Conservation (phyloP, 2,888 invertebrate genomes). For the Drosophila cognata region DNA sequence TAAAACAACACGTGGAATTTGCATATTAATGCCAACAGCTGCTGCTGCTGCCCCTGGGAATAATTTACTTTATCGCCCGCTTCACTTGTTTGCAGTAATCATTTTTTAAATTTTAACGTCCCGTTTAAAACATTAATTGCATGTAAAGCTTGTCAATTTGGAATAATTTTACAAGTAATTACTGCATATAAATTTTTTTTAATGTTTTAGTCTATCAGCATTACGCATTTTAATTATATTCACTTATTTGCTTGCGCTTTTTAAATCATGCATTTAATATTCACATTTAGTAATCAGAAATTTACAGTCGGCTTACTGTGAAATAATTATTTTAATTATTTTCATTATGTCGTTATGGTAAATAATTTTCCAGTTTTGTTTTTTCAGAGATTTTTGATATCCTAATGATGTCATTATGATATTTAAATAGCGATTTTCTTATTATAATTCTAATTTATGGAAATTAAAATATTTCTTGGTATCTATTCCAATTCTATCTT, state of each 20-base stretch:
- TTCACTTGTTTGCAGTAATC: constrained; percentile 16
- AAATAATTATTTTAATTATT: constrained; percentile 1
- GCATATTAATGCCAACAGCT: constrained; percentile 58
- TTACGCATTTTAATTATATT: background rate
- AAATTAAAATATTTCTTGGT: background rate
- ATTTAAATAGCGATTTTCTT: background rate
- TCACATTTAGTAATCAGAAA: constrained; percentile 3
- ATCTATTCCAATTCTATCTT: background rate
- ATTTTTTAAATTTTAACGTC: background rate
- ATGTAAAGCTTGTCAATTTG: background rate
- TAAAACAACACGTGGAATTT: constrained; percentile 74
- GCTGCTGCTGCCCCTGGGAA: constrained; percentile 21
- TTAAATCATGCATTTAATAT: background rate
- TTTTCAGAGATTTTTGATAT: background rate
- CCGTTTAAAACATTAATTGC: background rate
- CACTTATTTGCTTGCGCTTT: background rate
- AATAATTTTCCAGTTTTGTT: background rate
- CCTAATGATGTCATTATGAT: background rate
- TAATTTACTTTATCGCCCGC: constrained; percentile 8
- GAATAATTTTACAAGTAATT: background rate
- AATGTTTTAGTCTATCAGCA: background rate
- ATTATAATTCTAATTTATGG: background rate
- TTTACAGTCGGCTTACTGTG: constrained; percentile 24
- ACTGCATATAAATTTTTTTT: background rate
- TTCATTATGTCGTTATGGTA: background rate